phyloP scores from a whole-genome alignment of 2,113 vertebrate species.

The Perca flavescens region DNA sequence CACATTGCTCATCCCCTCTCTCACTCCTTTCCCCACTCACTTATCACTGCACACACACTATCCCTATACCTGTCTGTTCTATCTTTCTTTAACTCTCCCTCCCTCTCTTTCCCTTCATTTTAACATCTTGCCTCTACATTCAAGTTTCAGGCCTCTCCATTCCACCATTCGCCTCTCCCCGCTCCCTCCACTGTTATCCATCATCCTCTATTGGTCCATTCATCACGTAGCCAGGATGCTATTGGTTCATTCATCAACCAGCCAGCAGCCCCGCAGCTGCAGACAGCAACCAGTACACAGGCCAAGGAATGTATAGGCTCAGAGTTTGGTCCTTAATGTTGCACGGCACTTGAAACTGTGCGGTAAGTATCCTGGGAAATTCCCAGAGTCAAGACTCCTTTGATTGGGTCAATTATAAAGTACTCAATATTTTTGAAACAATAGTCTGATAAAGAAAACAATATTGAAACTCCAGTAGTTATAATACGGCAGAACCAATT shows the following conservation, averaged over 20 bases:
- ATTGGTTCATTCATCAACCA: constrained; percentile 74
- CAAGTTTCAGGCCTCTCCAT: constrained; percentile 47
- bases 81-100: constrained; percentile 36
- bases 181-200: constrained; percentile 67
- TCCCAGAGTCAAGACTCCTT: constrained; percentile 25
- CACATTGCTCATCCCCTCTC: constrained; percentile 55
- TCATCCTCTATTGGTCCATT: constrained; percentile 81
- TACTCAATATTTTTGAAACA: constrained; percentile 9
- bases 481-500: constrained; percentile 1
- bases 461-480: background rate
- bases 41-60: constrained; percentile 50
- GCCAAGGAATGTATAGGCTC: constrained; percentile 67
- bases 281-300: constrained; percentile 66
- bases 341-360: constrained; percentile 48
- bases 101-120: constrained; percentile 20
- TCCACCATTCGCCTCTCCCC: constrained; percentile 1
- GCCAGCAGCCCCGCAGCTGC: constrained; percentile 61
- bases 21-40: constrained; percentile 52
- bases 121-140: constrained; percentile 66
- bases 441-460: constrained; percentile 17
- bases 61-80: constrained; percentile 43
- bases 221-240: constrained; percentile 66
- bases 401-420: constrained; percentile 29
- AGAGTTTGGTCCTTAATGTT: constrained; percentile 59
- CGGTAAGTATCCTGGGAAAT: constrained; percentile 27